Evolutionary conservation across 2,113 vertebrate genomes (phyloP).

Genomic region (Crotalus helleri): DNA sequence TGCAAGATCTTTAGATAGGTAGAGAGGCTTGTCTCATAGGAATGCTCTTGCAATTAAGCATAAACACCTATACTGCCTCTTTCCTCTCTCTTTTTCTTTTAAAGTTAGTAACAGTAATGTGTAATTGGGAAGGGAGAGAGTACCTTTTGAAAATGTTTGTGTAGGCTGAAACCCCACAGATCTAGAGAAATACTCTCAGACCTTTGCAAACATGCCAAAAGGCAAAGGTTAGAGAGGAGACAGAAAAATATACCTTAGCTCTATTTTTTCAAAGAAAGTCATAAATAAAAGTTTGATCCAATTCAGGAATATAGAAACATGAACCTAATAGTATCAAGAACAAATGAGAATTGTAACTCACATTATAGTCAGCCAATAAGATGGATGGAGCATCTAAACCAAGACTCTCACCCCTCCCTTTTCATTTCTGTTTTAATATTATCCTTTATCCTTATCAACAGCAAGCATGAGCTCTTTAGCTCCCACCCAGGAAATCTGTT

Average conservation of each 20-base stretch:
- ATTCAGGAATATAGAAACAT: neutral
- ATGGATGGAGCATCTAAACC: neutral
- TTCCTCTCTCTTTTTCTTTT: neutral
- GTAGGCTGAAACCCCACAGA: constrained; percentile 1
- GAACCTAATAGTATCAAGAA: neutral
- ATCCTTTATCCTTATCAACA: neutral
- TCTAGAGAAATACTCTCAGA: neutral
- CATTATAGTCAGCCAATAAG: constrained; percentile 8
- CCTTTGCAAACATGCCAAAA: constrained; percentile 25
- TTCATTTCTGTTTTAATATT: neutral
- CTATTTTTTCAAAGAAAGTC: neutral
- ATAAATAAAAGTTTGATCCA: constrained; percentile 6
- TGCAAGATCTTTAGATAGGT: neutral
- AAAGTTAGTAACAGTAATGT: neutral
- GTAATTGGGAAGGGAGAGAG: neutral
- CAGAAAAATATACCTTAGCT: neutral
- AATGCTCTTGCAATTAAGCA: neutral
- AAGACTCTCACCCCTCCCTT: neutral
- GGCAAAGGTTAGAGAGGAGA: constrained; percentile 12
- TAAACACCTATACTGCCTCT: neutral
- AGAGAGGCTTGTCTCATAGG: neutral
- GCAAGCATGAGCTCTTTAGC: neutral
- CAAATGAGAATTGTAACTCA: constrained; percentile 3
- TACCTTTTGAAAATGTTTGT: neutral
- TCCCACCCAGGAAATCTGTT: neutral